These are phyloP conservation scores for Amblyornis subalaris DNA, from an alignment of 2,113 vertebrate genomes.

Conservation along the genomic window DNA sequence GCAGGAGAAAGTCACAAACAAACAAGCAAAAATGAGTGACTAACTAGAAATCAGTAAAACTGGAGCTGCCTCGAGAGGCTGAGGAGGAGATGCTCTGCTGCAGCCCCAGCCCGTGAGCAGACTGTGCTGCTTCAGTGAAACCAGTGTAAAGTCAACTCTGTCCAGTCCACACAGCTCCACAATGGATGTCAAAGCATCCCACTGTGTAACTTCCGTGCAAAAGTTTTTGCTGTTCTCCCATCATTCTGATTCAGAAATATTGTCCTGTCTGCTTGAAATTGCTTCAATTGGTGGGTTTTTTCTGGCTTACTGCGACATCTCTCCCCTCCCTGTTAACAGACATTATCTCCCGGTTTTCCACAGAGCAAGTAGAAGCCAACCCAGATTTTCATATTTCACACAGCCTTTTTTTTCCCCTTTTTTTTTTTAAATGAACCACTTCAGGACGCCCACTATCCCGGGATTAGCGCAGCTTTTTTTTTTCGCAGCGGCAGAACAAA, in stretches of 20 bases:
- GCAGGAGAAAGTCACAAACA: neutral
- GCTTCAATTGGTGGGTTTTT: neutral
- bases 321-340: neutral
- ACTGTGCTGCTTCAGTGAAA: neutral
- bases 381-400: neutral
- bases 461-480: neutral
- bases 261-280: neutral
- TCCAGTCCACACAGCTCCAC: neutral
- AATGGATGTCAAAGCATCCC: rapidly evolving
- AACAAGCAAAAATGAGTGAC: neutral
- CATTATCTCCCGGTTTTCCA: neutral
- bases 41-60: neutral
- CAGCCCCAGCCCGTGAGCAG: neutral
- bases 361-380: neutral
- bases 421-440: neutral
- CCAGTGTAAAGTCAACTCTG: neutral
- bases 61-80: neutral
- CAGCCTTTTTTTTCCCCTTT: rapidly evolving
- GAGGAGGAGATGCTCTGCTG: neutral
- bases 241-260: neutral
- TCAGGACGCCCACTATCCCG: neutral
- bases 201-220: no score
- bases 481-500: neutral
- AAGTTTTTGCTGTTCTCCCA: neutral
- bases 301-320: neutral